A percentile compares a stretch with the other conserved stretches of the same genome.
Evolutionary conservation across 2,888 invertebrate genomes (phyloP).

Genomic region (Epistrophella euchroma): DNA sequence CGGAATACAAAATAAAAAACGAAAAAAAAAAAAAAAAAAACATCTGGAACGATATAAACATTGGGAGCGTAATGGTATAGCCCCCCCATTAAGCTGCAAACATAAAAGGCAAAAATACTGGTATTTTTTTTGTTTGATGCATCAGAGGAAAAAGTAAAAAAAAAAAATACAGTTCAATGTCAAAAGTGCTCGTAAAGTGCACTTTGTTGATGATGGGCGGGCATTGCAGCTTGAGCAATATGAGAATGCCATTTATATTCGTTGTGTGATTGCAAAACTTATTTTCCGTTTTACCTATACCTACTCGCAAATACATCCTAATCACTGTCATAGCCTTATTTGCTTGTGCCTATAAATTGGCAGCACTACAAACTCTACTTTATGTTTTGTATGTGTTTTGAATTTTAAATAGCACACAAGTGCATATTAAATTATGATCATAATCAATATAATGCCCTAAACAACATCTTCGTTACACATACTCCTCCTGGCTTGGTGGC

Average conservation of each 20-base stretch:
- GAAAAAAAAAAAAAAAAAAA: not conserved
- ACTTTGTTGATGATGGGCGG: constrained; percentile 33
- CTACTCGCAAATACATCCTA: not conserved
- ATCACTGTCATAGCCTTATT: constrained; percentile 33
- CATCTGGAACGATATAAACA: constrained; percentile 24
- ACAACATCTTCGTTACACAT: not conserved
- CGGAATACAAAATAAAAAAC: not conserved
- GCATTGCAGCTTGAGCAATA: constrained; percentile 24
- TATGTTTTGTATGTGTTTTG: constrained; percentile 28
- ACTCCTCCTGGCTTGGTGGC: not conserved
- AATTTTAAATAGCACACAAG: constrained; percentile 49
- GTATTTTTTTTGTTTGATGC: constrained; percentile 3
- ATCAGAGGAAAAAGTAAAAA: constrained; percentile 15
- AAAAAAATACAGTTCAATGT: constrained; percentile 29
- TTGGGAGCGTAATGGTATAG: not conserved
- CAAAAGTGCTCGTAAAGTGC: constrained; percentile 25
- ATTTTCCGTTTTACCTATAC: constrained; percentile 6
- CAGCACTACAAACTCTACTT: constrained; percentile 3
- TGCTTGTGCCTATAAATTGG: constrained; percentile 19
- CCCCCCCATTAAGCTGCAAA: constrained; percentile 21
- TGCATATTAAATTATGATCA: constrained; percentile 38
- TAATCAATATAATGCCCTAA: constrained; percentile 21
- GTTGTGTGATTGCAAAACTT: constrained; percentile 15
- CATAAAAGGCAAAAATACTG: not conserved
- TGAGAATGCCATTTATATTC: constrained; percentile 22